Conservation (phyloP, 1,140 invertebrate species). For the Drosophila jambulina region DNA sequence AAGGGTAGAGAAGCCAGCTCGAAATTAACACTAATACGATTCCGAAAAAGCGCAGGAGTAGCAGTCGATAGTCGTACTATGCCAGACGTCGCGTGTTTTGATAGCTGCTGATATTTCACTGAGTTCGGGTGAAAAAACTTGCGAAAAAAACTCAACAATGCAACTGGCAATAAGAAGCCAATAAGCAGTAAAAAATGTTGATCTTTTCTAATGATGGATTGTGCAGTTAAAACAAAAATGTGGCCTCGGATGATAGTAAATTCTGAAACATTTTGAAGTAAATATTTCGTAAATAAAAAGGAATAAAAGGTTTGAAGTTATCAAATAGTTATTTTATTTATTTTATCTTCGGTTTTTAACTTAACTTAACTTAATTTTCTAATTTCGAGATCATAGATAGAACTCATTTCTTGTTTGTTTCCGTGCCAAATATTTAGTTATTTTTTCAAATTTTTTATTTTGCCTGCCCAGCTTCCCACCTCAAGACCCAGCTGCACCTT, state of each 20-base stretch:
- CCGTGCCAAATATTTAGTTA: slow-evolving; percentile 41
- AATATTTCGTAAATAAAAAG: not conserved
- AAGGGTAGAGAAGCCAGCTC: slow-evolving; percentile 52
- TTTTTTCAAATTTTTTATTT: slow-evolving; percentile 10
- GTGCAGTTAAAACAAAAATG: slow-evolving; percentile 14
- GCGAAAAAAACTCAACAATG: slow-evolving; percentile 46
- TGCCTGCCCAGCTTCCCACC: slow-evolving; percentile 51
- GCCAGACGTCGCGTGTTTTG: slow-evolving; percentile 66
- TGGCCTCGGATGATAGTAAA: not conserved
- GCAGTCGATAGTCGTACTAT: slow-evolving; percentile 11
- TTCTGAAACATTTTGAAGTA: not conserved
- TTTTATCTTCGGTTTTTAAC: too few species aligned
- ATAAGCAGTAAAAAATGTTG: slow-evolving; percentile 17
- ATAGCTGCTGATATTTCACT: slow-evolving; percentile 63
- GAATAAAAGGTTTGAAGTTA: not conserved
- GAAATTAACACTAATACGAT: slow-evolving; percentile 76
- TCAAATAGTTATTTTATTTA: not conserved
- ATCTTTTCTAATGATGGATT: slow-evolving; percentile 27
- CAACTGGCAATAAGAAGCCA: slow-evolving; percentile 29
- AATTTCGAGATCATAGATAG: not conserved
- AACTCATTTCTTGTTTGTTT: slow-evolving; percentile 7
- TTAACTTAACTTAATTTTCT: too few species aligned
- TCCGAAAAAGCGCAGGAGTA: slow-evolving; percentile 32
- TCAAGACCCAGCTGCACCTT: slow-evolving; percentile 64
- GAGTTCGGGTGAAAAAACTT: slow-evolving; percentile 27